phyloP scores from a whole-genome alignment of 2,888 invertebrate genomes.

The Odontomyia ornata region DNA sequence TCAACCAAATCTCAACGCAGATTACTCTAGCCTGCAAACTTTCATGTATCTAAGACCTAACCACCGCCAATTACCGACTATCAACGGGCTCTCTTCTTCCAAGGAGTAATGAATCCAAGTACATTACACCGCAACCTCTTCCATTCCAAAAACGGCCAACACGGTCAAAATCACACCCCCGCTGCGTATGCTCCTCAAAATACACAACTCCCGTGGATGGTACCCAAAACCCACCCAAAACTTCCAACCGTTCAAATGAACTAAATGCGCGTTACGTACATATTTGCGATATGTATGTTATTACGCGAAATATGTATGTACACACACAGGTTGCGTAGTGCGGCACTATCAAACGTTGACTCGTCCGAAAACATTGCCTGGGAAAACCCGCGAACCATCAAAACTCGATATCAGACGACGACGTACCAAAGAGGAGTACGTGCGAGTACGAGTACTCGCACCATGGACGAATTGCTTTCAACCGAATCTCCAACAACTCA shows the following conservation, averaged over 20 bases:
- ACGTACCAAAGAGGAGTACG: background rate
- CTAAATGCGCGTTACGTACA: too few species aligned
- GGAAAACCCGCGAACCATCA: constrained; percentile 19
- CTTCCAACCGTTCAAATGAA: too few species aligned
- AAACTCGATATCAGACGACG: background rate
- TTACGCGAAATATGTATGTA: too few species aligned
- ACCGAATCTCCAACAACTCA: background rate
- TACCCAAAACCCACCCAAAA: too few species aligned
- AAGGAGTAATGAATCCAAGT: too few species aligned
- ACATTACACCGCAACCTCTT: background rate
- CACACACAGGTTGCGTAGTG: too few species aligned
- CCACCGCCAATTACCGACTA: constrained; percentile 19
- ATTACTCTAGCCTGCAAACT: too few species aligned
- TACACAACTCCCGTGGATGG: background rate
- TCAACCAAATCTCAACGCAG: too few species aligned
- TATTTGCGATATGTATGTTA: too few species aligned
- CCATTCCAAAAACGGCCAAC: too few species aligned
- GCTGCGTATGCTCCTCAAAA: background rate
- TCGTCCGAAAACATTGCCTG: background rate
- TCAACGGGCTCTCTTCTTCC: background rate
- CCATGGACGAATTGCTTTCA: background rate
- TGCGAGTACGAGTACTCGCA: too few species aligned
- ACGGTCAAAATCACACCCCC: constrained; percentile 12
- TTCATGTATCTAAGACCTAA: background rate
- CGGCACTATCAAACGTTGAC: background rate